Conservation (phyloP, 2,797 vertebrate genomes). For the Aeoliscus strigatus region DNA sequence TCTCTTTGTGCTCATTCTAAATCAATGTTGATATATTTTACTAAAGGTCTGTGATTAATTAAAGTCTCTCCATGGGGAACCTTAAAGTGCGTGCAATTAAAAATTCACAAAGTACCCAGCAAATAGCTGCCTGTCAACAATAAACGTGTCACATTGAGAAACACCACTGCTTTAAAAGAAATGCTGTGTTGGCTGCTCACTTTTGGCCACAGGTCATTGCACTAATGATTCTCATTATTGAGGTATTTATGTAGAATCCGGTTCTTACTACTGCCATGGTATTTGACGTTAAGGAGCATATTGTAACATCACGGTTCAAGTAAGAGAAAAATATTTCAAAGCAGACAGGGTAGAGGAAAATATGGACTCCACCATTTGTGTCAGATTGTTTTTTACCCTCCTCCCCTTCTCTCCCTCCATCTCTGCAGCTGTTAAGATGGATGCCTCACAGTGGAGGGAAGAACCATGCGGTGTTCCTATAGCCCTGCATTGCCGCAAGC, state of each 20-base stretch:
- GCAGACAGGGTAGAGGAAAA: slow-evolving; percentile 42
- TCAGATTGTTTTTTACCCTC: slow-evolving; percentile 29
- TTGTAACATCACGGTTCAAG: too few relatives aligned
- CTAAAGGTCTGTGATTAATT: too few relatives aligned
- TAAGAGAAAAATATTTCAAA: slow-evolving; percentile 47
- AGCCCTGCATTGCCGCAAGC: slow-evolving; percentile 61
- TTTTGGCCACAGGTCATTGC: slow-evolving; percentile 2
- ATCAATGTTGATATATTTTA: slow-evolving; percentile 39
- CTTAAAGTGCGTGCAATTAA: slow-evolving; percentile 40
- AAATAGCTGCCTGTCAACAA: slow-evolving; percentile 25
- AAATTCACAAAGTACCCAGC: slow-evolving; percentile 17
- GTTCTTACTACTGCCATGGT: too few relatives aligned
- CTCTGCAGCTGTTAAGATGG: slow-evolving; percentile 66
- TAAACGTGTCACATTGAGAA: slow-evolving; percentile 8
- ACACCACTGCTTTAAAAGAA: slow-evolving; percentile 13
- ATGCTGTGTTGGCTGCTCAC: slow-evolving; percentile 5
- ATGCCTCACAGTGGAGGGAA: slow-evolving; percentile 60
- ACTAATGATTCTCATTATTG: too few relatives aligned
- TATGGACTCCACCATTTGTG: slow-evolving; percentile 45
- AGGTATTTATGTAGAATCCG: too few relatives aligned
- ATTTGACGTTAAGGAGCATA: too few relatives aligned
- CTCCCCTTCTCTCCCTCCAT: slow-evolving; percentile 25
- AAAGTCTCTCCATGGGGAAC: slow-evolving; percentile 23
- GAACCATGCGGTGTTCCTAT: slow-evolving; percentile 55
- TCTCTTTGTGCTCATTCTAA: slow-evolving; percentile 30